Conservation (phyloP, 2,888 invertebrate genomes). For the Gisinianus flammeolus region DNA sequence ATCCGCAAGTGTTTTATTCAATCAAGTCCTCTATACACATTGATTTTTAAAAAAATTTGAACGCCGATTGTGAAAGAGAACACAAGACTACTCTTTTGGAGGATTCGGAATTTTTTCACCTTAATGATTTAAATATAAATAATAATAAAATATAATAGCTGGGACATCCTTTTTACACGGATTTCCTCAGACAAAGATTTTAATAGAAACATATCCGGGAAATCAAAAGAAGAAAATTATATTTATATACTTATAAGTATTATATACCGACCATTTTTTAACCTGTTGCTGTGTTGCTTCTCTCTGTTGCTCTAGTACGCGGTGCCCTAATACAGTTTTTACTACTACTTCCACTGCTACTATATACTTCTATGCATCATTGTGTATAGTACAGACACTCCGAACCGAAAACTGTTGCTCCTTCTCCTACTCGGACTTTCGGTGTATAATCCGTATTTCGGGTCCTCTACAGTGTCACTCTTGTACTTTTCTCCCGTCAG, state of each 20-base stretch:
- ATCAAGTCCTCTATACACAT: too few species aligned
- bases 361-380: background rate
- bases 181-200: background rate
- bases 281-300: slow-evolving; percentile 34
- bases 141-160: background rate
- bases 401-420: slow-evolving; percentile 29
- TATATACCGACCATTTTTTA: slow-evolving; percentile 31
- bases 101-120: too few species aligned
- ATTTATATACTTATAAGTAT: background rate
- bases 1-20: too few species aligned
- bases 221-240: background rate
- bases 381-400: background rate
- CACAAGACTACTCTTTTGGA: too few species aligned
- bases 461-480: background rate
- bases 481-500: background rate
- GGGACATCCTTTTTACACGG: background rate
- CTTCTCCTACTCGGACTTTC: background rate
- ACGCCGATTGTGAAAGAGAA: too few species aligned
- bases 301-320: background rate
- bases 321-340: background rate
- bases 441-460: background rate
- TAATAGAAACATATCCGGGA: background rate
- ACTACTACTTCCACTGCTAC: background rate
- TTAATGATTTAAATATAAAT: too few species aligned
- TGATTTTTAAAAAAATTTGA: too few species aligned